Evolutionary conservation across 1,140 invertebrate species (phyloP).

Genomic region (Scylla paramamosain): DNA sequence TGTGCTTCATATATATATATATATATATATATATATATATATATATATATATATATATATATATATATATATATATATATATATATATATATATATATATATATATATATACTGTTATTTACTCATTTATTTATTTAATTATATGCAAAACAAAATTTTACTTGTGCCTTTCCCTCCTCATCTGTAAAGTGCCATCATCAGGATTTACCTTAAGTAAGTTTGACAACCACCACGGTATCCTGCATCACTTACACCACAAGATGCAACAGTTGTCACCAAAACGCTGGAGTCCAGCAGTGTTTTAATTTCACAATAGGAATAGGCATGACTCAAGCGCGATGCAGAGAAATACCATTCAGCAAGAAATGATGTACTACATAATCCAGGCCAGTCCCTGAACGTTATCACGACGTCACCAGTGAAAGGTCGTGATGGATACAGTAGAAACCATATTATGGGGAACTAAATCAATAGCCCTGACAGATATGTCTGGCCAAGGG

Average conservation of each 20-base stretch:
- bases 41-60: too few species aligned
- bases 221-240: too few species aligned
- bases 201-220: too few species aligned
- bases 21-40: too few species aligned
- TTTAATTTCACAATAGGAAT: not conserved
- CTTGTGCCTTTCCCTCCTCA: too few species aligned
- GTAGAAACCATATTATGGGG: not conserved
- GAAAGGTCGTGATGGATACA: not conserved
- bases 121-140: too few species aligned
- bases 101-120: too few species aligned
- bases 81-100: too few species aligned
- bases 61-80: too few species aligned
- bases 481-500: not conserved
- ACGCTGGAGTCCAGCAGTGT: not conserved
- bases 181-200: too few species aligned
- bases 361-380: not conserved
- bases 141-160: too few species aligned
- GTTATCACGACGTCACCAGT: not conserved
- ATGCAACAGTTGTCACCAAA: not conserved
- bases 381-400: not conserved
- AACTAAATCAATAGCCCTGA: not conserved
- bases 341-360: not conserved
- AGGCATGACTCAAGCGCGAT: not conserved
- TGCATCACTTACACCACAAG: not conserved
- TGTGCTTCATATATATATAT: too few species aligned